Evolutionary conservation across 2,888 invertebrate species (phyloP), one percentile per base, ranked within the genome.

Genomic region (Drosophila koepferae): DNA sequence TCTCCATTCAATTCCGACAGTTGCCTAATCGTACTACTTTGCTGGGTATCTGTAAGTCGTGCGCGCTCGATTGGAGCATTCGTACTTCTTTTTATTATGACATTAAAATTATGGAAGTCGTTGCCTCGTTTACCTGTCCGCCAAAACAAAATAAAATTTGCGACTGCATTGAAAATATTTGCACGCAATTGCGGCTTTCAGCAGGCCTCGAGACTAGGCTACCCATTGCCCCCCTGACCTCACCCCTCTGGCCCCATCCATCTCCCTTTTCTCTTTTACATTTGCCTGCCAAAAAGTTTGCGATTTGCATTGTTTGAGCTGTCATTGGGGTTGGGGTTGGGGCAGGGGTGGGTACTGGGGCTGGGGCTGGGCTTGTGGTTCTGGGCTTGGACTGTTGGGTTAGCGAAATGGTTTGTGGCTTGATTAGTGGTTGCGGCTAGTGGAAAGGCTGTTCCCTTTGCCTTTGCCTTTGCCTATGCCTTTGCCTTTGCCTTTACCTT

Each of bases 141-240:
- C 72, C 73, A 51, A 51, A 51, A 51, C 31, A 51, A 51, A 72
- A 81, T 28, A 51, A 75, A 81, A 77, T 60, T 74, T 80, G 64
- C 70, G 71, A 74, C 86, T 89, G 89, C 79, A 86, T 89, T 83
- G 85, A 89, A 89, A 87, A 89, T 89, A 90, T 89, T 87, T 87
- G 87, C 87, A 87, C 87, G 87, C 90, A 87, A 87, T 87, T 87
- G 87, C 87, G 90, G 89, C 79, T 90, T 86, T 87, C 83, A 78
- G 79, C 64, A 28, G 53, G 61, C 80, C 80, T 65, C 63, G 59
- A 63, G 75, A 79, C 75, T 64, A 69, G 64, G 43, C 56, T 7
- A 3, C 5, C 18, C 53, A 23, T 10, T 5, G 5, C 3, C 18
- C 53, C n/a, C 3, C 3, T 23, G 23, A 23, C 3, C 14, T 36